Evolutionary conservation across 2,113 vertebrate species (phyloP).

Genomic region (Grammomys dolichurus): DNA sequence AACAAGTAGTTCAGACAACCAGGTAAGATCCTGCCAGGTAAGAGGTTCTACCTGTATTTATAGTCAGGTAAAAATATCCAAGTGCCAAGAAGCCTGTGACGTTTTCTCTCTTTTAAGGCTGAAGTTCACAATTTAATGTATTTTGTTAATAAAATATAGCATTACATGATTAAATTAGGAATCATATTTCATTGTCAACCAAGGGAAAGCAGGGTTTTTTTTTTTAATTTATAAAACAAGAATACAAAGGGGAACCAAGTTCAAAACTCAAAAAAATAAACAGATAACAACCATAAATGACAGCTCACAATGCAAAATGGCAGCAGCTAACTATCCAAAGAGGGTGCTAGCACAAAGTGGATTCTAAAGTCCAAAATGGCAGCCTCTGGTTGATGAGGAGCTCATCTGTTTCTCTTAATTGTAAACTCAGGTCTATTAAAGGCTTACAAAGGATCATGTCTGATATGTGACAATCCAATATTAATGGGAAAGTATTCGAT

Average conservation of each 20-base stretch:
- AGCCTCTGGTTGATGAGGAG: not conserved
- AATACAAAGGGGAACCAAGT: not conserved
- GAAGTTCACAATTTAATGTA: not conserved
- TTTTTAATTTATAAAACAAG: not conserved
- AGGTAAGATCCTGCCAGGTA: not conserved
- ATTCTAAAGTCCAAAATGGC: not conserved
- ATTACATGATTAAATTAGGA: not conserved
- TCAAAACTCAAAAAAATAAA: not conserved
- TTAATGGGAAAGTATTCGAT: not conserved
- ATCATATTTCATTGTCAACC: not conserved
- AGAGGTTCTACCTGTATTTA: not conserved
- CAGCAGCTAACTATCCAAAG: not conserved
- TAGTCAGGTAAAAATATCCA: not conserved
- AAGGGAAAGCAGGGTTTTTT: not conserved
- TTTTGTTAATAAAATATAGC: constrained; percentile 30
- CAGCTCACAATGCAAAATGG: not conserved
- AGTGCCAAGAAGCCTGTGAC: not conserved
- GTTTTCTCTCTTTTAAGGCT: not conserved
- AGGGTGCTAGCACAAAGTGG: not conserved
- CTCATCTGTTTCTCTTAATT: not conserved
- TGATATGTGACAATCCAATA: not conserved
- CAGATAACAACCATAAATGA: not conserved
- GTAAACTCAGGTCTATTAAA: not conserved
- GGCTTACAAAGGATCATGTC: too few species aligned
- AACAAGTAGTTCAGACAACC: not conserved